Evolutionary conservation across 2,113 vertebrate species (phyloP).

Genomic region (Nesoenas mayeri): DNA sequence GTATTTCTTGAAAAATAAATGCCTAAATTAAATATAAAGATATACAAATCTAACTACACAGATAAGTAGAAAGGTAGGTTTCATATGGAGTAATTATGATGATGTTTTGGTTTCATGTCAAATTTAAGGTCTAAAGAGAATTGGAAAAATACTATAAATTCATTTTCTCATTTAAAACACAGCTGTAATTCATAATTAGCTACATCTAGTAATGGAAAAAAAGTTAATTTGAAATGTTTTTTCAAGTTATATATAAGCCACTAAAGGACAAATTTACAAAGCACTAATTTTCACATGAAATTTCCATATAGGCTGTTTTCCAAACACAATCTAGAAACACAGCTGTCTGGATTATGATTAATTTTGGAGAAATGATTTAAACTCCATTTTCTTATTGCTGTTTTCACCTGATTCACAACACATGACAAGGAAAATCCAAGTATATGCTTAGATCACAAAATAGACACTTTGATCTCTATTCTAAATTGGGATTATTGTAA

Average conservation of each 20-base stretch:
- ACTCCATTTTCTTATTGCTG: neutral
- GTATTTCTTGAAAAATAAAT: neutral
- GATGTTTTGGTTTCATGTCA: neutral
- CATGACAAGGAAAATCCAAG: neutral
- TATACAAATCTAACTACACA: neutral
- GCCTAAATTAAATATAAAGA: neutral
- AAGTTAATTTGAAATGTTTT: rapidly evolving
- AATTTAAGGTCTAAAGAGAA: neutral
- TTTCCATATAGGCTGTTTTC: neutral
- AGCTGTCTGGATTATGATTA: neutral
- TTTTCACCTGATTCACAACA: neutral
- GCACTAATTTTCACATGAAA: neutral
- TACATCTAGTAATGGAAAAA: neutral
- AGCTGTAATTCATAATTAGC: neutral
- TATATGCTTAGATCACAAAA: neutral
- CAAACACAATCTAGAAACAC: neutral
- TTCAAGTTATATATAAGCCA: neutral
- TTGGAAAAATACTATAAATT: neutral
- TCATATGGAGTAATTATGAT: neutral
- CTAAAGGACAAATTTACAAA: neutral
- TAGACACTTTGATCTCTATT: neutral
- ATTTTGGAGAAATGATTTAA: neutral
- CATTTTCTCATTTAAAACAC: neutral
- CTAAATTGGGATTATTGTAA: neutral
- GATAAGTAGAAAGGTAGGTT: neutral